These are phyloP conservation scores for Morpho deidamia DNA, from an alignment of 2,888 invertebrate species.

Conservation along the genomic window DNA sequence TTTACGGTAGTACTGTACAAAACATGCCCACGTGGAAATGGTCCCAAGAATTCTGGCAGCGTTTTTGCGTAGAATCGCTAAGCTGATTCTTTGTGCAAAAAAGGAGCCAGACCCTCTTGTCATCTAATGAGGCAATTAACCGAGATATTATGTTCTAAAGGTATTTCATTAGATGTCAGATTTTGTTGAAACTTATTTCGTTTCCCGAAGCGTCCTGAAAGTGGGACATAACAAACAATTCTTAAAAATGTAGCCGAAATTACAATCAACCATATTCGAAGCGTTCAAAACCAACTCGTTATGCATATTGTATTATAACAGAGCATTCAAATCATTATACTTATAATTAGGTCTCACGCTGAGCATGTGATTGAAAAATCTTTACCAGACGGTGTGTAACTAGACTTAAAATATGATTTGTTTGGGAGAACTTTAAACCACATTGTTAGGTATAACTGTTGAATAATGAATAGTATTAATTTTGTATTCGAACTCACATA, in stretches of 20 bases:
- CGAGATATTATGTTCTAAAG: no score
- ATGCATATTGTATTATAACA: conserved; percentile 28
- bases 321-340: conserved; percentile 52
- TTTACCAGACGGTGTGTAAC: conserved; percentile 10
- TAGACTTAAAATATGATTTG: conserved; percentile 21
- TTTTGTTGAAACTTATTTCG: no score
- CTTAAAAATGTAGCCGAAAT: background rate
- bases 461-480: conserved; percentile 29
- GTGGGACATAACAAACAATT: no score
- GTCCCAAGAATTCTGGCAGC: no score
- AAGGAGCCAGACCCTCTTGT: no score
- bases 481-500: conserved; percentile 15
- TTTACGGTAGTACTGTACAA: no score
- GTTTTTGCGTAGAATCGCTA: no score
- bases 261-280: background rate
- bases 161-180: no score
- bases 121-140: no score
- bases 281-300: conserved; percentile 18
- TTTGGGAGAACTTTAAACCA: conserved; percentile 8
- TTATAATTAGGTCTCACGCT: conserved; percentile 59
- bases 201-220: no score
- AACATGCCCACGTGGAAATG: no score
- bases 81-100: no score
- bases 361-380: conserved; percentile 62
- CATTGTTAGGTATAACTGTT: conserved; percentile 22